Evolutionary conservation across 1,140 invertebrate genomes (phyloP), one percentile per base, ranked within the genome.

Genomic region (Drosophila auraria): DNA sequence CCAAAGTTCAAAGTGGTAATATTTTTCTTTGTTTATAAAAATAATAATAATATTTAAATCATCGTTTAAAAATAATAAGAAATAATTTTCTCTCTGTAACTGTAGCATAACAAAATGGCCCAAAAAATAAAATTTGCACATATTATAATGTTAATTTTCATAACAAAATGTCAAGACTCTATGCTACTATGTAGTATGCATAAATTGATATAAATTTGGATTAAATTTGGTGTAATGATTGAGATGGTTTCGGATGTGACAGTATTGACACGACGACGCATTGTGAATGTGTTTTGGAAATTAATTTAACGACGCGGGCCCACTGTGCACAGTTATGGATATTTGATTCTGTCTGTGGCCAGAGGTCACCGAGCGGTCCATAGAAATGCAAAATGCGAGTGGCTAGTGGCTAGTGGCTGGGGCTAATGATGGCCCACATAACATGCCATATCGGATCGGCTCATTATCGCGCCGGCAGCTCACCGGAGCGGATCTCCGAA

Each of bases 381-480:
- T 78, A 72, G 73, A 84, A 77, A 87, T 80, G 76, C 83, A 76
- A 83, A 87, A 80, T 62, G 51, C 63, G 42, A 75, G 63, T 64
- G 27, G 27, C 25, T 27, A 27, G 25, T 82, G 33, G 81, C 79
- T 78, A 20, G 20, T 20, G 20, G 20, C 20, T 20, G 11, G 57
- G 56, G 71, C 66, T 76, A 82, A 82, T 75, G 62, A 60, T 86
- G 82, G 84, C 80, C 83, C 80, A 83, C 84, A 78, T 87, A 78
- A 47, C 75, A 53, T 53, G 36, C 56, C 64, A 33, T 50, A 64
- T 50, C 62, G 50, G 14, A 44, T 54, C 42, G 68, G 50, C 33
- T 69, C 64, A 78, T 70, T 78, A 78, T 71, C 36, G 60, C 47
- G 54, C 61, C 57, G 44, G 59, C 74, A 62, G 38, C 49, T 38